Evolutionary conservation across 2,113 vertebrate species (phyloP).

Genomic region (Cyprinodon tularosa): DNA sequence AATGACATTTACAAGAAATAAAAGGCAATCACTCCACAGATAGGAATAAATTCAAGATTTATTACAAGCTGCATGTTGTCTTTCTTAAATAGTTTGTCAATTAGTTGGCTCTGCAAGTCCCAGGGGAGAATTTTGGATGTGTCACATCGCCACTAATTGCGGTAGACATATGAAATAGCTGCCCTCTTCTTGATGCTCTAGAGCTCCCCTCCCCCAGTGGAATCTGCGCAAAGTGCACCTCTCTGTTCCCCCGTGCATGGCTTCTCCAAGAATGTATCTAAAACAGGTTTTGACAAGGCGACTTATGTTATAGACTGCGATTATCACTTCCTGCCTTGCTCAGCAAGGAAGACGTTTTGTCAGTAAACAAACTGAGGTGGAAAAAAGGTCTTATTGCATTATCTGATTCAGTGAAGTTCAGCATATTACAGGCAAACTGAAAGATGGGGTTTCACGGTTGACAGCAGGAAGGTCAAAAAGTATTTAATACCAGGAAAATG

Average conservation of each 20-base stretch:
- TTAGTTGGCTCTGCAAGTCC: slow-evolving; percentile 77
- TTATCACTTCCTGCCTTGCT: slow-evolving; percentile 45
- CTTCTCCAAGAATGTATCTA: slow-evolving; percentile 61
- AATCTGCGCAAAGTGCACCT: slow-evolving; percentile 73
- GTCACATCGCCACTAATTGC: slow-evolving; percentile 80
- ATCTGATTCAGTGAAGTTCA: slow-evolving; percentile 51
- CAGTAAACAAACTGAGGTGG: slow-evolving; percentile 49
- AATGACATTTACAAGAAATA: slow-evolving; percentile 60
- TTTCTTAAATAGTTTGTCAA: slow-evolving; percentile 72
- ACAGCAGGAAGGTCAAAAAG: slow-evolving; percentile 47
- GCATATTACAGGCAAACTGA: slow-evolving; percentile 59
- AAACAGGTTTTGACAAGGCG: slow-evolving; percentile 68
- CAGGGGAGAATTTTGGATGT: slow-evolving; percentile 68
- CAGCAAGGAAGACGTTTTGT: slow-evolving; percentile 57
- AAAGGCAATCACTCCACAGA: slow-evolving; percentile 60
- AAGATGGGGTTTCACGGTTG: slow-evolving; percentile 59
- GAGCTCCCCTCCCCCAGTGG: slow-evolving; percentile 58
- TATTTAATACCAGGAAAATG: slow-evolving; percentile 38
- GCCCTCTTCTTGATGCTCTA: slow-evolving; percentile 39
- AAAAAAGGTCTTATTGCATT: slow-evolving; percentile 33
- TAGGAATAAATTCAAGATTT: slow-evolving; percentile 65
- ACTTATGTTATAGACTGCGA: slow-evolving; percentile 53
- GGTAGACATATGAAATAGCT: slow-evolving; percentile 67
- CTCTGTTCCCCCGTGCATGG: slow-evolving; percentile 56
- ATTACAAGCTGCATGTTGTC: slow-evolving; percentile 52